Base-by-base conservation (phyloP, 1,140 invertebrate species). In the Atta texana region DNA sequence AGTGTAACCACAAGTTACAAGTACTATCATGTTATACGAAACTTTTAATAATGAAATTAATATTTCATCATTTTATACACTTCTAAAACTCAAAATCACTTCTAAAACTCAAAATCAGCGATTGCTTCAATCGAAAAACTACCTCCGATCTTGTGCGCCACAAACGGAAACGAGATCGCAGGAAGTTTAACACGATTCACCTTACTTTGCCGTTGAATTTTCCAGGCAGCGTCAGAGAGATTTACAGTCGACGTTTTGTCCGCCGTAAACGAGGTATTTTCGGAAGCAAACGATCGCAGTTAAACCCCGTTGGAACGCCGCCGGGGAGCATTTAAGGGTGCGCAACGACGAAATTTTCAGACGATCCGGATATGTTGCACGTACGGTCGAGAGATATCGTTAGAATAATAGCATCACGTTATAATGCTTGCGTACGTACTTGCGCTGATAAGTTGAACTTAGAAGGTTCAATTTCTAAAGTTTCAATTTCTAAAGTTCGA, bases 241-340 rank as follows among this genome's bases (percentile, higher is more conserved):
- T 90, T 90, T 90, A 90, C 88, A 90, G 77, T 87, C 85, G 88
- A 61, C 85, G 88, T 87, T 90, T 87, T 66, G 88, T 57, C 74
- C 49, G 87, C 88, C 74, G 78, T 89, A 87, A 90, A 89, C 88
- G 85, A 90, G 82, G 78, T 87, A 90, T 89, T 90, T 90, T 90
- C 74, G 85, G 78, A 68, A 87, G 85, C 88, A 85, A 89, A 90
- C 88, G 89, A 89, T 89, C 85, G 78, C 88, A 76, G 77, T 90
- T 90, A 85, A 72, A 80, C 71, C 74, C 63, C 53, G 34, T n/a
- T 75, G 88, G 68, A 90, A 80, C 80, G 86, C 71, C 74, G 89
- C 74, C 85, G 85, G 77, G 71, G 85, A 89, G 72, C 85, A 68
- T 90, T 90, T 89, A 87, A 84, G 87, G 87, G 75, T 71, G 69